A percentile compares a stretch with the other conserved stretches of the same genome.
These are phyloP conservation scores for Clarias macrocephalus DNA, from an alignment of 2,113 vertebrate species.

Conservation along the genomic window DNA sequence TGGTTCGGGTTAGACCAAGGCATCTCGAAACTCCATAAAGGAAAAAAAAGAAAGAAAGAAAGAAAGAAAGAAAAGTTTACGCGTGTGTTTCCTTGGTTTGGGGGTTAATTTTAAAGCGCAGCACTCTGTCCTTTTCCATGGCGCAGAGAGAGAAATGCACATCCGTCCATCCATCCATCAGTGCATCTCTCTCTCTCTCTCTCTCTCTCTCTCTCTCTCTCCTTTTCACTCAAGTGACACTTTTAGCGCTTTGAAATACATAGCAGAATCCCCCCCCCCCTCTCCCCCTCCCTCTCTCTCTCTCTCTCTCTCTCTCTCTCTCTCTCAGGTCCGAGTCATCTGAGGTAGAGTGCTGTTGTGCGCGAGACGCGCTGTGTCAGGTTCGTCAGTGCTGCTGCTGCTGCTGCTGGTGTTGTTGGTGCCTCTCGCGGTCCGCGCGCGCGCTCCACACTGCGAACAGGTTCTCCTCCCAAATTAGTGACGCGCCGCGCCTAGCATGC, in stretches of 20 bases:
- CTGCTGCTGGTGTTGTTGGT: slow-evolving; percentile 54
- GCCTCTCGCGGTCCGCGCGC: slow-evolving; percentile 59
- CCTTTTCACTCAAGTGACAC: background rate
- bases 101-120: slow-evolving; percentile 12
- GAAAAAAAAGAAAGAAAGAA: no score
- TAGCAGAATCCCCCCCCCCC: background rate
- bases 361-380: slow-evolving; percentile 21
- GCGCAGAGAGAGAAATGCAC: background rate
- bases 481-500: slow-evolving; percentile 49
- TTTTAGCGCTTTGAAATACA: background rate
- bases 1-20: slow-evolving; percentile 82
- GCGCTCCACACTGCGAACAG: slow-evolving; percentile 59
- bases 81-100: slow-evolving; percentile 26
- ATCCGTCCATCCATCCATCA: slow-evolving; percentile 20
- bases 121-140: slow-evolving; percentile 2
- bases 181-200: background rate
- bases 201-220: no score
- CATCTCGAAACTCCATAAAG: slow-evolving; percentile 83
- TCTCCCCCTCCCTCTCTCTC: background rate
- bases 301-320: background rate
- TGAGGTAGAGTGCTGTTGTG: slow-evolving; percentile 48
- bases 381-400: slow-evolving; percentile 51
- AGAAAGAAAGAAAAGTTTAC: slow-evolving; percentile 54
- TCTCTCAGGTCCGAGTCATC: background rate
- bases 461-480: slow-evolving; percentile 66